Conservation (phyloP, 35 echinoderm and acorn worm genomes). For the Apostichopus parvimensis region DNA sequence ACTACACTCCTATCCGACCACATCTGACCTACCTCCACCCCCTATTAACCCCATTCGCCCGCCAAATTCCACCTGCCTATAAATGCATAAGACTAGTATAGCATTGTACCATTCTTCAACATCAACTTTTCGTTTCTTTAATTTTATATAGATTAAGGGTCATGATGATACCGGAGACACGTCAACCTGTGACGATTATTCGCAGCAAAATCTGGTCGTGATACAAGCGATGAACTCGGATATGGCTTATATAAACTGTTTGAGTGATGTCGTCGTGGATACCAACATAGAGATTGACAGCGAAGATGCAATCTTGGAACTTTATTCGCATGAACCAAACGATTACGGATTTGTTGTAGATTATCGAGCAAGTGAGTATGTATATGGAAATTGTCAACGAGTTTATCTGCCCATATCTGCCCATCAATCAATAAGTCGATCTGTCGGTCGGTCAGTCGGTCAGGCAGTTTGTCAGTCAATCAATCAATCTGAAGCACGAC, state of each 20-base stretch:
- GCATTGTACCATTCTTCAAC: background rate
- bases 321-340: slow-evolving; percentile 35
- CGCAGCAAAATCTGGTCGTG: slow-evolving; percentile 28
- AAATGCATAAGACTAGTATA: background rate
- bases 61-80: background rate
- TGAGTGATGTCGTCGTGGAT: background rate
- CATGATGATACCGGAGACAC: background rate
- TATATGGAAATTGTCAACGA: background rate
- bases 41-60: background rate
- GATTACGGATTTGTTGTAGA: slow-evolving; percentile 35
- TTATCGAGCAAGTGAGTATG: slow-evolving; percentile 51
- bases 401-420: background rate
- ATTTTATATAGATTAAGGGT: slow-evolving; percentile 17
- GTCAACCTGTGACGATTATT: slow-evolving; percentile 13
- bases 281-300: background rate
- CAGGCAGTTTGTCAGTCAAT: too few species aligned
- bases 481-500: too few species aligned
- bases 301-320: slow-evolving; percentile 44
- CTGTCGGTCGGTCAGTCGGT: too few species aligned
- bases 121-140: background rate
- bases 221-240: background rate
- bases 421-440: too few species aligned
- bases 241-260: background rate
- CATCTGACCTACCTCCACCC: background rate
- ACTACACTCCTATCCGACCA: background rate